Evolutionary conservation across 1,140 invertebrate species (phyloP), one percentile per base, ranked within the genome.

Genomic region (Diplogasteroides magnus): DNA sequence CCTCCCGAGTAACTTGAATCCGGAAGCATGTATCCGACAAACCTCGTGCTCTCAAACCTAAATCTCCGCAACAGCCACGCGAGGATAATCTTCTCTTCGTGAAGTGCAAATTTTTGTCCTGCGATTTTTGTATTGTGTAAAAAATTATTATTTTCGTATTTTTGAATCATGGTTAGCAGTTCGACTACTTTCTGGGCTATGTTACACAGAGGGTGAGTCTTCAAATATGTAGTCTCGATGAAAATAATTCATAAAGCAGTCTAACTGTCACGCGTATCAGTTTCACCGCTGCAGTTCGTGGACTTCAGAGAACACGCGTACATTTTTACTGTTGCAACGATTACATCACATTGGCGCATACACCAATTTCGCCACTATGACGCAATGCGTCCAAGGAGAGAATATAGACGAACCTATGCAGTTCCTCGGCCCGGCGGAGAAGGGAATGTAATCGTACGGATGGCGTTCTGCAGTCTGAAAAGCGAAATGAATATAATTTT

Each of bases 41-140:
- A n/a, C n/a, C n/a, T n/a, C n/a, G n/a, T 66, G 19, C 28, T 48
- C 11, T 2, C 2, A 15, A 73, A 14, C 48, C 26, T 70, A 48
- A 60, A 73, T 2, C 66, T 65, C 32, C 72, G 63, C 19, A 73
- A 32, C 2, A 73, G 64, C 63, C 62, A 72, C 26, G 68, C 37
- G 14, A 73, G 25, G 37, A 73, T 68, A 0, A 67, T 58, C 63
- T 73, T 73, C 67, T 73, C 72, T 15, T 73, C 68, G 58, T 65
- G 58, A 23, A 55, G 61, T 1, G 72, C 72, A 29, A 73, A 73
- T 37, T 73, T 73, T 48, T 73, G 72, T 26, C 68, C 68, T 63
- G 29, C 25, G 28, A 63, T 6, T 48, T 48, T n/a, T n/a, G n/a
- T n/a, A n/a, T n/a, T n/a, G n/a, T n/a, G n/a, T n/a, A n/a, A n/a